These are phyloP conservation scores for Bombylius discolor DNA, from an alignment of 2,888 invertebrate species.

Conservation along the genomic window DNA sequence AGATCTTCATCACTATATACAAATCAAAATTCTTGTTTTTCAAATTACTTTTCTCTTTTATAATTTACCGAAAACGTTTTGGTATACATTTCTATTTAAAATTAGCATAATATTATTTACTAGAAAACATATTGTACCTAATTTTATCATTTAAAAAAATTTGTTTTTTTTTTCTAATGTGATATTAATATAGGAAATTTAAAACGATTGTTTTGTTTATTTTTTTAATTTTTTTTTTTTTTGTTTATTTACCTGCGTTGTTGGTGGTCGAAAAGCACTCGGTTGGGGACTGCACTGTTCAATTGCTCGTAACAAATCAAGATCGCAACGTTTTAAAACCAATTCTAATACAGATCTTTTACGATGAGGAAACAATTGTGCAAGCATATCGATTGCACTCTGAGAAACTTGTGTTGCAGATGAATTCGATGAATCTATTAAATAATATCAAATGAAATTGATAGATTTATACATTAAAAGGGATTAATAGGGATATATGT, in stretches of 20 bases:
- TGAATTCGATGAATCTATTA: slow-evolving; percentile 17
- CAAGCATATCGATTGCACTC: slow-evolving; percentile 69
- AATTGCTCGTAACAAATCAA: slow-evolving; percentile 60
- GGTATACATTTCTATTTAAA: not conserved
- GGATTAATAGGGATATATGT: not conserved
- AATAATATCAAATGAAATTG: not conserved
- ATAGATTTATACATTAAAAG: not conserved
- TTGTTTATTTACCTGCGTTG: slow-evolving; percentile 14
- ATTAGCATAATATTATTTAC: not conserved
- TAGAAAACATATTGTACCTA: too few species aligned
- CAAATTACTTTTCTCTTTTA: too few species aligned
- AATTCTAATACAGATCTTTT: slow-evolving; percentile 78
- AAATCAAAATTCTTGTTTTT: not conserved
- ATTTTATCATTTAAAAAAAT: too few species aligned
- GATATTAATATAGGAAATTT: too few species aligned
- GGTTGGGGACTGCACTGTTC: slow-evolving; percentile 28
- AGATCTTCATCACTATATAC: not conserved
- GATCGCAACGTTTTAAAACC: slow-evolving; percentile 83
- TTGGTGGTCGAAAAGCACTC: slow-evolving; percentile 17
- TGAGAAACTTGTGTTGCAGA: slow-evolving; percentile 43
- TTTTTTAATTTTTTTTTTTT: not conserved
- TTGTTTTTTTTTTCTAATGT: too few species aligned
- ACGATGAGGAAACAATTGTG: slow-evolving; percentile 79
- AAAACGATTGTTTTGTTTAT: too few species aligned
- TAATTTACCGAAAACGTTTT: not conserved